These are phyloP conservation scores for Aphidius gifuensis DNA, from an alignment of 1,140 invertebrate species.

Conservation along the genomic window DNA sequence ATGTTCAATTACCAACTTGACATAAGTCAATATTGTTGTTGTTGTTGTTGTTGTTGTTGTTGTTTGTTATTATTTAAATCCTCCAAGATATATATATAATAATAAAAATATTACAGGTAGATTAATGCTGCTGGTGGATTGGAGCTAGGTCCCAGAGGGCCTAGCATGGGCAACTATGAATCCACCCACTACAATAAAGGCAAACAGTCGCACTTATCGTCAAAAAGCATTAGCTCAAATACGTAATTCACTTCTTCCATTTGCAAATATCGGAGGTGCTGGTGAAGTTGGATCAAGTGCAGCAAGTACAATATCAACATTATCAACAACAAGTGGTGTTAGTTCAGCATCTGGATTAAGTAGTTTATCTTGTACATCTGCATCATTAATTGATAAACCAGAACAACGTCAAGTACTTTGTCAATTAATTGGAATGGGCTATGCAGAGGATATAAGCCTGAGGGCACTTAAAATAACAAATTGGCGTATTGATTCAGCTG, in stretches of 20 bases:
- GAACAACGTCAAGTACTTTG: slow-evolving; percentile 59
- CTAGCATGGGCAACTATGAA: slow-evolving; percentile 74
- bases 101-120: slow-evolving; percentile 29
- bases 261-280: slow-evolving; percentile 69
- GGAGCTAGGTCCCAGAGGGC: slow-evolving; percentile 55
- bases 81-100: too few relatives aligned
- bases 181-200: slow-evolving; percentile 62
- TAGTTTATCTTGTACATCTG: slow-evolving; percentile 56
- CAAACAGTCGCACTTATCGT: slow-evolving; percentile 75
- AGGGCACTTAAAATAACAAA: slow-evolving; percentile 67
- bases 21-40: too few relatives aligned
- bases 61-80: too few relatives aligned
- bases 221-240: slow-evolving; percentile 86
- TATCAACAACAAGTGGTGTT: slow-evolving; percentile 66
- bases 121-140: slow-evolving; percentile 57
- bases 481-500: slow-evolving; percentile 66
- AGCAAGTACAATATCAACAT: slow-evolving; percentile 69
- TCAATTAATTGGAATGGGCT: slow-evolving; percentile 64
- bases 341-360: slow-evolving; percentile 66
- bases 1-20: too few relatives aligned
- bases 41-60: too few relatives aligned
- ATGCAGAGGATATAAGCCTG: slow-evolving; percentile 67
- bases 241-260: slow-evolving; percentile 78
- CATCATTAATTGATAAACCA: slow-evolving; percentile 48
- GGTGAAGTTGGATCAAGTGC: slow-evolving; percentile 68